Evolutionary conservation across 2,888 invertebrate species (phyloP).

Genomic region (Coenonympha arcania): DNA sequence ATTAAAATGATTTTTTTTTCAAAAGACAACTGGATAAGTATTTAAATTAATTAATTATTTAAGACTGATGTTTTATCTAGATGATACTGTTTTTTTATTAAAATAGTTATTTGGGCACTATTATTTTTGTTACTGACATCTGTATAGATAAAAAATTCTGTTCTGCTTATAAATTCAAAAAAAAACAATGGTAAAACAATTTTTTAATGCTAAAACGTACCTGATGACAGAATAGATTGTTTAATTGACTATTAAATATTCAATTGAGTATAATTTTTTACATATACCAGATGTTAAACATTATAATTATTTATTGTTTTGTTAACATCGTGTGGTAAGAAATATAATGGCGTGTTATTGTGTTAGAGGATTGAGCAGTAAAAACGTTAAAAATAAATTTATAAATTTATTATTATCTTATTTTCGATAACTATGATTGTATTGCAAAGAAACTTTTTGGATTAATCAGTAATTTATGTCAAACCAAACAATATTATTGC

Average conservation of each 20-base stretch:
- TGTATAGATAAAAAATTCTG: no score
- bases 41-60: conserved; percentile 4
- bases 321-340: conserved; percentile 9
- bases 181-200: background rate
- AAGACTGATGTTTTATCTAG: conserved; percentile 9
- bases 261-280: no score
- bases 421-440: conserved; percentile 32
- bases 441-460: conserved; percentile 32
- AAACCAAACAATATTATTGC: conserved; percentile 53
- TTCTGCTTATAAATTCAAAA: no score
- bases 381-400: background rate
- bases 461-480: conserved; percentile 41
- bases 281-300: background rate
- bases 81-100: background rate
- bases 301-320: background rate
- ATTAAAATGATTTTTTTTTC: background rate
- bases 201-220: background rate
- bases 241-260: no score
- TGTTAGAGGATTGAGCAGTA: background rate
- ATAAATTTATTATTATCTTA: background rate
- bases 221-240: conserved; percentile 2
- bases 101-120: background rate
- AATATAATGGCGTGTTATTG: conserved; percentile 5
- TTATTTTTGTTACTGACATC: background rate
- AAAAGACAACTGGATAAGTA: background rate